A percentile compares a stretch with the other conserved stretches of the same genome.
These are phyloP conservation scores for Sebastes paucispinis DNA, from an alignment of 2,797 vertebrate genomes.

Conservation along the genomic window DNA sequence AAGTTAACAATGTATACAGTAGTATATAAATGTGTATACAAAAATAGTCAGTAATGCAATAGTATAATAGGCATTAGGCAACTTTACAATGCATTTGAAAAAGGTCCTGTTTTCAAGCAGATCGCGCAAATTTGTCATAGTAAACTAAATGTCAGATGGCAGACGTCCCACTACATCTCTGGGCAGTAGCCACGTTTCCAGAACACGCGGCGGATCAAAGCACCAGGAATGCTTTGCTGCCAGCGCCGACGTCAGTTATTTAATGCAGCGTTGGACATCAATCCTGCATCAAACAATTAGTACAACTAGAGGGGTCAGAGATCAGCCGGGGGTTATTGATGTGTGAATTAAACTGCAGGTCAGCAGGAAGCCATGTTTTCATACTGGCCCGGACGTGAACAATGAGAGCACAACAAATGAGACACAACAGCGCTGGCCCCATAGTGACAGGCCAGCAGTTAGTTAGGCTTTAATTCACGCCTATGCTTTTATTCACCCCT, in stretches of 20 bases:
- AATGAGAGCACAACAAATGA: conserved; percentile 79
- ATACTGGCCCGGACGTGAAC: conserved; percentile 69
- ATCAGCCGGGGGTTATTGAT: conserved; percentile 82
- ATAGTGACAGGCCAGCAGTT: conserved; percentile 72
- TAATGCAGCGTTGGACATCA: conserved; percentile 79
- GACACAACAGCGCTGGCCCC: conserved; percentile 64
- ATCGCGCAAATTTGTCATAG: neutral
- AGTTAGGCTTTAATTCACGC: conserved; percentile 66
- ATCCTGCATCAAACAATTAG: conserved; percentile 84
- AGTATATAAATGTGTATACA: neutral
- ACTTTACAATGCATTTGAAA: neutral
- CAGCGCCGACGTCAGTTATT: conserved; percentile 57
- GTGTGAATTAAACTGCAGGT: conserved; percentile 85
- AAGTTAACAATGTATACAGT: neutral
- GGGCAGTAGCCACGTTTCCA: conserved; percentile 32
- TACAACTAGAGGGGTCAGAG: conserved; percentile 78
- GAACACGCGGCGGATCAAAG: conserved; percentile 40
- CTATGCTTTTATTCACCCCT: conserved; percentile 40
- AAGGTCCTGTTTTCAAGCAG: neutral
- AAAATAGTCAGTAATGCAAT: neutral
- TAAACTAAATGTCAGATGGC: neutral
- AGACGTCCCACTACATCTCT: neutral
- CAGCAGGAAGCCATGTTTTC: conserved; percentile 85
- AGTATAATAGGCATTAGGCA: neutral
- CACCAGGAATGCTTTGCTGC: conserved; percentile 14